Evolutionary conservation across 2,888 invertebrate species (phyloP), one percentile per base, ranked within the genome.

Genomic region (Rambutsinella grinnellia): DNA sequence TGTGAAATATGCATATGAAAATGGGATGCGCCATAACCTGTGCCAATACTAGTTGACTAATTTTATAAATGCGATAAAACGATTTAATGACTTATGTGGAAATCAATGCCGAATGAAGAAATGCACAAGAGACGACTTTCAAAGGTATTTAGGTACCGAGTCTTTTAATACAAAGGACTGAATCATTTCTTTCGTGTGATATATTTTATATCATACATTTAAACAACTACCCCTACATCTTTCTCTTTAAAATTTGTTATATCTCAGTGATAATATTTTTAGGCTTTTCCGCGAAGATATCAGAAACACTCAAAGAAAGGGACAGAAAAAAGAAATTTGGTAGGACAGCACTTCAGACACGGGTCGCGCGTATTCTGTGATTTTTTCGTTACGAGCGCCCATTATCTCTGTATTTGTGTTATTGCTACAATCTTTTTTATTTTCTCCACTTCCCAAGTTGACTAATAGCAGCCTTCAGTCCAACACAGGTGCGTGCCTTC

Each of bases 111-210:
- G 53, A 2, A 53, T 53, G 61, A 8, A 2, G 23, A 3, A 36
- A 51, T 17, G 1, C 28, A 10, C n/a, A 54, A 23, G n/a, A 65
- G n/a, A 44, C n/a, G 23, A 17, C 1, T n/a, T 36, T n/a, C 28
- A 54, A 21, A 15, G 53, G 28, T 0, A 21, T 60, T 60, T 70
- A 70, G 61, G 70, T 70, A 70, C 61, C 70, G 61, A 70, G 70
- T 70, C 70, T 69, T 70, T 62, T 70, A 62, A 70, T 70, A 70
- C 70, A 69, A 69, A 69, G 69, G 69, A 69, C 69, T 69, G 69
- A 69, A n/a, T 69, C 60, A 69, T 69, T n/a, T 68, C 69, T 69
- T 61, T 60, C 53, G 69, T 69, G 69, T 69, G 69, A 69, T 69
- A n/a, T n/a, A n/a, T n/a, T n/a, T n/a, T n/a, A n/a, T n/a, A 69